A percentile compares a stretch with the other conserved stretches of the same genome.
Evolutionary conservation across 2,797 vertebrate species (phyloP).

Genomic region (Cossypha caffra): DNA sequence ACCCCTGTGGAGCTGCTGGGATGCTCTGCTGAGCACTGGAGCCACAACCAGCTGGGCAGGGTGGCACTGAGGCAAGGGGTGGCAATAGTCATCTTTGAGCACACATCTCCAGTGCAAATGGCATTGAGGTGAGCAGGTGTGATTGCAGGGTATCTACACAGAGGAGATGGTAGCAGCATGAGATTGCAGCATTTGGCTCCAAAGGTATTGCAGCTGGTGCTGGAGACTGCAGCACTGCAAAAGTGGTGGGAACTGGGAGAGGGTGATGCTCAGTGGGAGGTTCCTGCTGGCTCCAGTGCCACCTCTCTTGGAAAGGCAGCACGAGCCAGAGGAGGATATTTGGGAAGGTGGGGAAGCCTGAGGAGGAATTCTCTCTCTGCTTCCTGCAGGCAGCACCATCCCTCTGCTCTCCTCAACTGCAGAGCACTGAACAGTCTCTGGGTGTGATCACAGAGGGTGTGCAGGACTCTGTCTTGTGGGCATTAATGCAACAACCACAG

Average conservation of each 20-base stretch:
- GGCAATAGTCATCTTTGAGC: not conserved
- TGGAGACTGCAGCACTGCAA: not conserved
- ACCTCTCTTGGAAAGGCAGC: not conserved
- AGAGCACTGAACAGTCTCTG: fast-evolving
- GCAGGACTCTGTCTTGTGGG: not conserved
- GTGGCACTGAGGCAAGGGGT: not conserved
- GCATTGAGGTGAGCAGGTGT: not conserved
- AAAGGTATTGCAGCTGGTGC: not conserved
- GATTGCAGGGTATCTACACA: not conserved
- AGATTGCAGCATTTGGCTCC: not conserved
- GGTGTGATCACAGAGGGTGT: not conserved
- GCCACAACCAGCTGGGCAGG: not conserved
- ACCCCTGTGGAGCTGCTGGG: not conserved
- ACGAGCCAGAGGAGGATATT: not conserved
- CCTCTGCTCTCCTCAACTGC: not conserved
- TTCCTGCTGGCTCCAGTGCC: not conserved
- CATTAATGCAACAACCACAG: not conserved
- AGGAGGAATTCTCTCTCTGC: not conserved
- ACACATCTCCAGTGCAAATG: not conserved
- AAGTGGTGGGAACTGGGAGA: not conserved
- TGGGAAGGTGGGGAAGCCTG: not conserved
- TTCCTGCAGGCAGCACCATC: not conserved
- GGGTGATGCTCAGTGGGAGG: not conserved
- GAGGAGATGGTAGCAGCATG: not conserved
- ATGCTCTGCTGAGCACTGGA: not conserved